phyloP scores from a whole-genome alignment of 2,113 vertebrate species.

The Peromyscus polionotus region DNA sequence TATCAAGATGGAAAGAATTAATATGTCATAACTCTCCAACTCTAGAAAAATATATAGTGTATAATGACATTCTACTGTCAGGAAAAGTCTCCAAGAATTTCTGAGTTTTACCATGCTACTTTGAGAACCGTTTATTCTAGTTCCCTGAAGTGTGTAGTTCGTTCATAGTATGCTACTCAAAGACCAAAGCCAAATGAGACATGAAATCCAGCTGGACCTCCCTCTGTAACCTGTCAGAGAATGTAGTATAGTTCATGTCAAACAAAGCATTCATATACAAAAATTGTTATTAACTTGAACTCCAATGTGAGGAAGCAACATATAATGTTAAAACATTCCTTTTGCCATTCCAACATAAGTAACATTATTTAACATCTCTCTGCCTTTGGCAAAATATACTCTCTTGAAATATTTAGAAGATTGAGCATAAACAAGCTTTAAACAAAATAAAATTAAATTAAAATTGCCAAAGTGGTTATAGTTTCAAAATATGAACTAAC shows the following conservation, averaged over 20 bases:
- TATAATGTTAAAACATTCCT: constrained; percentile 1
- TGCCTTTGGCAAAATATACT: constrained; percentile 49
- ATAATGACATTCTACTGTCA: constrained; percentile 17
- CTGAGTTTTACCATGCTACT: background rate
- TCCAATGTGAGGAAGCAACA: background rate
- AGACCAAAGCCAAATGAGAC: constrained; percentile 60
- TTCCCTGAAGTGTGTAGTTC: constrained; percentile 30
- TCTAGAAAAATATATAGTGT: background rate
- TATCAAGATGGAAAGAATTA: background rate
- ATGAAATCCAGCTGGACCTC: constrained; percentile 66
- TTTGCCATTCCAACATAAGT: background rate
- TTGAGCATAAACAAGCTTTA: constrained; percentile 50
- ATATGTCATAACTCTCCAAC: background rate
- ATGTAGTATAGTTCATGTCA: constrained; percentile 68
- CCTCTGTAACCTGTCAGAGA: constrained; percentile 48
- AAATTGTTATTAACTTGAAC: constrained; percentile 49
- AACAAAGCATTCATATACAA: constrained; percentile 62
- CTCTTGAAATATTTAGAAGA: constrained; percentile 48
- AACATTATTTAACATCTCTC: constrained; percentile 15
- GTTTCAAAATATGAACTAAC: constrained; percentile 43
- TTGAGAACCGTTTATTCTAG: constrained; percentile 38
- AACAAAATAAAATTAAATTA: constrained; percentile 45
- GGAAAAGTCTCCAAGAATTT: background rate
- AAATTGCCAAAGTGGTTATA: background rate
- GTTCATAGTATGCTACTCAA: constrained; percentile 61